Conservation (phyloP, 1,140 invertebrate species). For the Anadara kagoshimensis region DNA sequence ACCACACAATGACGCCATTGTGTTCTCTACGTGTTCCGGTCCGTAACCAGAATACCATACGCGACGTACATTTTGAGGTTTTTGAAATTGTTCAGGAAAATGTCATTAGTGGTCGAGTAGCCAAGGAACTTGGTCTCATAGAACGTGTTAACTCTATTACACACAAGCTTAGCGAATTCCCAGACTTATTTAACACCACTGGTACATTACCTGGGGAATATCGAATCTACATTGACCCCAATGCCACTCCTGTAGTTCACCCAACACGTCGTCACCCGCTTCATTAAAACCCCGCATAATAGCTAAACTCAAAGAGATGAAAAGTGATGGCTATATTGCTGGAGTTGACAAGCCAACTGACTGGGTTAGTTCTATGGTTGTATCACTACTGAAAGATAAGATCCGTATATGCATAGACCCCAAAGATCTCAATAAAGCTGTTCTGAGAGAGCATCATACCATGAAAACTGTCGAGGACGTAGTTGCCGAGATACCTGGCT, state of each 20-base stretch:
- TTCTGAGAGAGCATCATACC: slow-evolving; percentile 27
- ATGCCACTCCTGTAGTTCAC: slow-evolving; percentile 30
- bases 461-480: slow-evolving; percentile 38
- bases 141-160: background rate
- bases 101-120: slow-evolving; percentile 24
- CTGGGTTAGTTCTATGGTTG: slow-evolving; percentile 39
- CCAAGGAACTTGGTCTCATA: slow-evolving; percentile 4
- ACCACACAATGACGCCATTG: slow-evolving; percentile 3
- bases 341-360: slow-evolving; percentile 37
- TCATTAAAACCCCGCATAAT: slow-evolving; percentile 24
- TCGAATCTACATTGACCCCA: slow-evolving; percentile 25
- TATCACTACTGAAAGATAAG: slow-evolving; percentile 44
- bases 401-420: slow-evolving; percentile 47
- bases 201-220: slow-evolving; percentile 40
- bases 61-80: slow-evolving; percentile 4
- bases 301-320: slow-evolving; percentile 35
- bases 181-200: slow-evolving; percentile 34
- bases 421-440: slow-evolving; percentile 38
- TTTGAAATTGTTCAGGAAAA: slow-evolving; percentile 22
- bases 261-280: slow-evolving; percentile 24
- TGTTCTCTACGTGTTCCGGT: slow-evolving; percentile 2
- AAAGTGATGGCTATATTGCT: slow-evolving; percentile 26
- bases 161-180: slow-evolving; percentile 21
- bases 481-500: slow-evolving; percentile 26
- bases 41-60: background rate